Evolutionary conservation across 2,113 vertebrate species (phyloP), one percentile per base, ranked within the genome.

Genomic region (Callaeas wilsoni): DNA sequence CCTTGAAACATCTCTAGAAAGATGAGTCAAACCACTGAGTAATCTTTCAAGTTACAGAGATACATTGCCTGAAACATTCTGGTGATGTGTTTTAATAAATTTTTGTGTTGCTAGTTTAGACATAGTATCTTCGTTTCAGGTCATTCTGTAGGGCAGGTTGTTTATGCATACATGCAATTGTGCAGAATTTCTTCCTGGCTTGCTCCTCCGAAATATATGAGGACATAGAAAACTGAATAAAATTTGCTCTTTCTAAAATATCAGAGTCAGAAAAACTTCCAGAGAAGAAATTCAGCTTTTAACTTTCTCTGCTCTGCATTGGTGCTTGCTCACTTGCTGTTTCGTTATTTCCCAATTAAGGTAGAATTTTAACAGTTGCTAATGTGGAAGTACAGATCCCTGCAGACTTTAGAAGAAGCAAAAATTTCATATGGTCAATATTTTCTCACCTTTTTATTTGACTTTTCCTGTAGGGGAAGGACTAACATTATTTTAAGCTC

Each of bases 101-200:
- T 69, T 56, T 41, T 63, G 39, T 62, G 44, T 84, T 78, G n/a
- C 68, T 84, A 71, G 23, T 65, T 82, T 81, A 65, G 27, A 76
- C 3, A 2, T 56, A 65, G 8, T 50, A 46, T 83, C 12, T 60
- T 69, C 73, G 29, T 83, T 90, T 73, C 53, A 62, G 64, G 39
- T 81, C 60, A 59, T 89, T 94, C 46, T 70, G 15, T 89, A 77
- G 52, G 89, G 19, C 53, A 87, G 21, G 21, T 62, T 79, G 32
- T 86, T 94, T 67, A 74, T 70, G 27, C 71, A 65, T 84, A 94
- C 90, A 86, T 78, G 49, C 56, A 90, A 30, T 94, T 79, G 84
- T 23, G 62, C 82, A 69, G 49, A 76, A 68, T 83, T 94, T 68
- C 30, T 87, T 94, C 46, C n/a, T 60, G 52, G 20, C 62, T 89